Percentiles rank a stretch among this genome's conserved stretches.
Conservation (phyloP, 2,888 invertebrate genomes). For the Lycocerus yunnanus region DNA sequence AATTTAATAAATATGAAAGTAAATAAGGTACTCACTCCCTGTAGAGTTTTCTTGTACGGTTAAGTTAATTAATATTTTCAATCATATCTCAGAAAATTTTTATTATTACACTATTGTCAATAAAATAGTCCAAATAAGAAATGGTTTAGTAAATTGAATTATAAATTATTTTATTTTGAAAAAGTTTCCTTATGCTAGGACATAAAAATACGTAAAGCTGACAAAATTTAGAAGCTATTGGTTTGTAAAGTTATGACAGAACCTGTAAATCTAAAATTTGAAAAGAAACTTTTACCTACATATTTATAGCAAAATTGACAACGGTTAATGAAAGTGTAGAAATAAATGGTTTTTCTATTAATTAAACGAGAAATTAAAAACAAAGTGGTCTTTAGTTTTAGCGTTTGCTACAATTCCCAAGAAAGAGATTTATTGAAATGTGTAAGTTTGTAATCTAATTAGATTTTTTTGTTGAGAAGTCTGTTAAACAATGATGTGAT, state of each 20-base stretch:
- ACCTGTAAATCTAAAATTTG: neutral
- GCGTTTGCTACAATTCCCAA: neutral
- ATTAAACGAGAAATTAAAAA: neutral
- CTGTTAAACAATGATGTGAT: slow-evolving; percentile 17
- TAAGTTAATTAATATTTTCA: neutral
- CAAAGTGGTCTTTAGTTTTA: neutral
- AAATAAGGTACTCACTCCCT: neutral
- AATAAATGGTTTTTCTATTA: neutral
- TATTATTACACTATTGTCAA: neutral
- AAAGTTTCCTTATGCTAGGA: neutral
- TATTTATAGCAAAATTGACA: neutral
- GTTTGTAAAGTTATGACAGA: neutral
- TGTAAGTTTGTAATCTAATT: neutral
- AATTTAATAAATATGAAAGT: neutral
- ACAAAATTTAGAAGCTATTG: neutral
- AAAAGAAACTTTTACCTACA: neutral
- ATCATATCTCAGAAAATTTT: no score
- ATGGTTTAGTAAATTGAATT: neutral
- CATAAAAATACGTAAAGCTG: neutral
- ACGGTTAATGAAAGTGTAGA: neutral
- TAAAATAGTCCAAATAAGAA: neutral
- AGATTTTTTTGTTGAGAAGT: slow-evolving; percentile 4
- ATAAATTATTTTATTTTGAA: neutral
- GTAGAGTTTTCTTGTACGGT: neutral
- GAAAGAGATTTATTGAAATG: neutral